Percentiles rank a stretch among this genome's conserved stretches.
Evolutionary conservation across 1,140 invertebrate species (phyloP).

Genomic region (Teleopsis dalmanni): DNA sequence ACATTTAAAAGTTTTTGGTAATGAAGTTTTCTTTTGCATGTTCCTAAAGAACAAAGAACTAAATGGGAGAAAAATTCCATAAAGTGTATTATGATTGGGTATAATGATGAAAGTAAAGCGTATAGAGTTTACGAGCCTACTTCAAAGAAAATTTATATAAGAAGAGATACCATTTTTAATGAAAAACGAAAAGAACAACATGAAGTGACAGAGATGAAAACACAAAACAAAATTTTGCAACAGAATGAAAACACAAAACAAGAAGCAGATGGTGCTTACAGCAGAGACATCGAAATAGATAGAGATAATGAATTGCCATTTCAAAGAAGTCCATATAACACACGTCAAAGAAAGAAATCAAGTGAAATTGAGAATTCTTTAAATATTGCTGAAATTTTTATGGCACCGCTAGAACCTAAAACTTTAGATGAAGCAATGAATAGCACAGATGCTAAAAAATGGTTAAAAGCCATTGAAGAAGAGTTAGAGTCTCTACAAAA

Average conservation of each 20-base stretch:
- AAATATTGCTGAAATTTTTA: slow-evolving; percentile 1
- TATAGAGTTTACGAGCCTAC: slow-evolving; percentile 5
- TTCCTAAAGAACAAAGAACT: slow-evolving; percentile 2
- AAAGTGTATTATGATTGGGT: slow-evolving; percentile 9
- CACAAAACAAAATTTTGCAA: neutral
- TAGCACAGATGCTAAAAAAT: neutral
- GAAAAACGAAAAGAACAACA: neutral
- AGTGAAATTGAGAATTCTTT: neutral
- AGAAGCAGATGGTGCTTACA: neutral
- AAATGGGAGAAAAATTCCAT: slow-evolving; percentile 9
- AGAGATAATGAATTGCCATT: neutral
- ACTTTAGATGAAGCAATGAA: slow-evolving; percentile 9
- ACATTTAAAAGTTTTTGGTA: slow-evolving; percentile 18
- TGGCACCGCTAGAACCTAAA: slow-evolving; percentile 1
- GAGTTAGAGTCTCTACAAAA: slow-evolving; percentile 5
- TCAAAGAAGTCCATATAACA: slow-evolving; percentile 7
- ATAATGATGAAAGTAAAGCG: slow-evolving; percentile 4
- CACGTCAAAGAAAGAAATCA: slow-evolving; percentile 3
- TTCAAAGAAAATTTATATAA: neutral
- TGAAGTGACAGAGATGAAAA: neutral
- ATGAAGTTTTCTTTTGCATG: too few relatives aligned
- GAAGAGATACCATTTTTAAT: slow-evolving; percentile 9
- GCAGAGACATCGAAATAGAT: neutral
- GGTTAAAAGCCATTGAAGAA: slow-evolving; percentile 9
- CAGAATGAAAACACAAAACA: neutral